A percentile compares a stretch with the other conserved stretches of the same genome.
phyloP scores from a whole-genome alignment of 2,888 invertebrate species.

The Zygaena filipendulae region DNA sequence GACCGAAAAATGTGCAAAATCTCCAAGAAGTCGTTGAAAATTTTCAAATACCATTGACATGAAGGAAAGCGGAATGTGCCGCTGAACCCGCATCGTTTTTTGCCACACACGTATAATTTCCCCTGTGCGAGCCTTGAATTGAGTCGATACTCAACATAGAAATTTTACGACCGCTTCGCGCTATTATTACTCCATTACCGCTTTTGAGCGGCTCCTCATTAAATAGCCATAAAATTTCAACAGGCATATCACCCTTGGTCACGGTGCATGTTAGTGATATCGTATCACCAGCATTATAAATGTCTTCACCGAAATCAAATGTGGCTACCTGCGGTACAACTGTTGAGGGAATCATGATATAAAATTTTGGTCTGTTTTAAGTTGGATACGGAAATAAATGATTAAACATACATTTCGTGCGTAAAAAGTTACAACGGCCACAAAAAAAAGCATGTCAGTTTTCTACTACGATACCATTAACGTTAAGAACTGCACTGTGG shows the following conservation, averaged over 20 bases:
- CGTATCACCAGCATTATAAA: conserved; percentile 75
- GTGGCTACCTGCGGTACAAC: conserved; percentile 72
- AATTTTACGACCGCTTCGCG: conserved; percentile 37
- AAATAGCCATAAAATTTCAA: conserved; percentile 79
- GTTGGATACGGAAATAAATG: too few species aligned
- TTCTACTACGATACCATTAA: conserved; percentile 77
- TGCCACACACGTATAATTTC: conserved; percentile 71
- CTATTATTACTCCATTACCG: conserved; percentile 53
- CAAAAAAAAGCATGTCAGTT: too few species aligned
- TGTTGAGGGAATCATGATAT: conserved; percentile 16
- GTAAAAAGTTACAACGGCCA: too few species aligned
- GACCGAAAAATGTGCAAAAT: too few species aligned
- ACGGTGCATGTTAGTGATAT: conserved; percentile 78
- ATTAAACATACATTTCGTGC: too few species aligned
- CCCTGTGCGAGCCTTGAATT: conserved; percentile 72
- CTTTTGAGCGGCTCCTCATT: conserved; percentile 42
- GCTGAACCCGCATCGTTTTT: conserved; percentile 68
- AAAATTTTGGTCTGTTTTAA: too few species aligned
- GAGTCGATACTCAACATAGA: conserved; percentile 74
- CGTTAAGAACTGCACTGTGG: conserved; percentile 70
- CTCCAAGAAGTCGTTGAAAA: too few species aligned
- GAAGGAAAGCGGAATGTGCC: conserved; percentile 64
- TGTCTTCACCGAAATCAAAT: conserved; percentile 76
- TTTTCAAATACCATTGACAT: conserved; percentile 55
- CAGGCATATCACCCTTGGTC: conserved; percentile 80